phyloP scores from a whole-genome alignment of 1,140 invertebrate genomes.

The Diachasma alloeum region DNA sequence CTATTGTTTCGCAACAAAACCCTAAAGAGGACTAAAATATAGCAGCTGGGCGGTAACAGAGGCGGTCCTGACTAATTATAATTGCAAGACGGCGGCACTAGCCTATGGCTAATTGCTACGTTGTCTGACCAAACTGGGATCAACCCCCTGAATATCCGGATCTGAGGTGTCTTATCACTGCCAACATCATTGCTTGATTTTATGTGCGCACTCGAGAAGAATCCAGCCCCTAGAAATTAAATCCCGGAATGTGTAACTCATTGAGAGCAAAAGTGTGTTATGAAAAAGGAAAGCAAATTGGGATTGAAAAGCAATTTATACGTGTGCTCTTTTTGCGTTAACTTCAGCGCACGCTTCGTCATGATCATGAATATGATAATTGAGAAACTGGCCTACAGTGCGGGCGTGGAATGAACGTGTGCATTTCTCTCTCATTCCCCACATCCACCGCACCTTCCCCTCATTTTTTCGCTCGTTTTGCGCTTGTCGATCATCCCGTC shows the following conservation, averaged over 20 bases:
- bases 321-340: neutral
- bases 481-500: slow-evolving; percentile 1
- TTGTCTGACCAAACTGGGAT: slow-evolving; percentile 55
- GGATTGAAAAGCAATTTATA: slow-evolving; percentile 15
- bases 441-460: neutral
- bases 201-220: neutral
- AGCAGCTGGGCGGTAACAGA: slow-evolving; percentile 23
- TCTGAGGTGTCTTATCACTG: neutral
- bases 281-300: neutral
- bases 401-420: slow-evolving; percentile 5
- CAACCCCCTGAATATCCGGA: slow-evolving; percentile 37
- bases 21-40: neutral
- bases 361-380: slow-evolving; percentile 18
- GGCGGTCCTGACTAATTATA: slow-evolving; percentile 65
- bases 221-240: neutral
- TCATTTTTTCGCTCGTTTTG: neutral
- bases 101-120: slow-evolving; percentile 60
- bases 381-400: neutral
- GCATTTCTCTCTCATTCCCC: neutral
- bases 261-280: neutral
- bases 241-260: neutral
- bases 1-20: neutral
- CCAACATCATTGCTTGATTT: neutral
- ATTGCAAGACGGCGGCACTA: slow-evolving; percentile 63
- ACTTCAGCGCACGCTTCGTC: neutral